phyloP scores from a whole-genome alignment of 2,797 vertebrate species.

The Coendou prehensilis region DNA sequence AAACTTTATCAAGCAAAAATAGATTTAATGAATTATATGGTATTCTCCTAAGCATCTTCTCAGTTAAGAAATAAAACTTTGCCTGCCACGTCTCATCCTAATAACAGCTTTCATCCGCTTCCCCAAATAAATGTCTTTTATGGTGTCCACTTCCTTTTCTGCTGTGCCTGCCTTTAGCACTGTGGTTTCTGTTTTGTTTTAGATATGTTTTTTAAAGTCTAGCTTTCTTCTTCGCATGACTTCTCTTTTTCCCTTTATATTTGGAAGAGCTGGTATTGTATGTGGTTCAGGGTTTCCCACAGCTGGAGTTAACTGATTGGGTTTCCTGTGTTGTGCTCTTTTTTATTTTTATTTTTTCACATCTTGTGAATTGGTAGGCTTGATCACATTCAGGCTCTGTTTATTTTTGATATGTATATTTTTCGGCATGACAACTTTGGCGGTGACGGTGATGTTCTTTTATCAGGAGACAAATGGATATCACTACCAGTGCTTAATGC shows the following conservation, averaged over 20 bases:
- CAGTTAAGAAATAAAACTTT: not conserved
- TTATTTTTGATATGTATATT: not conserved
- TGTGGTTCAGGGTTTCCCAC: not conserved
- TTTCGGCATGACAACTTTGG: not conserved
- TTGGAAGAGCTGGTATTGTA: not conserved
- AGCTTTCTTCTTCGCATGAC: not conserved
- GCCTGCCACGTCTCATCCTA: not conserved
- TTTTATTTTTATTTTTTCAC: not conserved
- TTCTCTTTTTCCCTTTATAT: not conserved
- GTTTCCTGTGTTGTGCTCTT: not conserved
- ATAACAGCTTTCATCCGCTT: not conserved
- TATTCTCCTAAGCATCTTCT: not conserved
- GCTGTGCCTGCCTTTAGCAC: not conserved
- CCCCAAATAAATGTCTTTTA: not conserved
- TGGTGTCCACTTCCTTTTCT: not conserved
- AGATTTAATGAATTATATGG: not conserved
- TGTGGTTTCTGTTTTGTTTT: slow-evolving; percentile 23
- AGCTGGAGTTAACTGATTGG: not conserved
- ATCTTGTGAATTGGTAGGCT: not conserved
- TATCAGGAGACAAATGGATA: not conserved
- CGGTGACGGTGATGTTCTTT: not conserved
- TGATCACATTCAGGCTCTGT: not conserved
- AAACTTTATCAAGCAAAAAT: not conserved
- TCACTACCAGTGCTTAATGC: not conserved
- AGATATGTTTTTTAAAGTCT: not conserved